Conservation (phyloP, 2,113 vertebrate genomes). For the Excalfactoria chinensis region DNA sequence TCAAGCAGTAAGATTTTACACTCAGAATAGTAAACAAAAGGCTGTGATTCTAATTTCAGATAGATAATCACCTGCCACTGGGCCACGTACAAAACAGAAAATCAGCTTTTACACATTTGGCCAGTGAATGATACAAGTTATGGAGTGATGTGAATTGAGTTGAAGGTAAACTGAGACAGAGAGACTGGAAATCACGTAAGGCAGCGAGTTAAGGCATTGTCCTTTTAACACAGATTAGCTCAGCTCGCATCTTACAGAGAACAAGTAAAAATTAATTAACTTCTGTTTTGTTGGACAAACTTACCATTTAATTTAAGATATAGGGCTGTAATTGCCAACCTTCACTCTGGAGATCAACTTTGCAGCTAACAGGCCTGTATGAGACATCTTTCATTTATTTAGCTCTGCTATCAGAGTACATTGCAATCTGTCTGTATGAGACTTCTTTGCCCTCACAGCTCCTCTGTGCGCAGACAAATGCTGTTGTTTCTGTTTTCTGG, state of each 20-base stretch:
- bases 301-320: neutral
- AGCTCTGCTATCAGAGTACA: neutral
- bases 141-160: neutral
- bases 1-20: neutral
- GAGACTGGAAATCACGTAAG: neutral
- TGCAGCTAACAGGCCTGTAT: neutral
- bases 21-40: neutral
- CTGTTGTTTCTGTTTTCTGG: neutral
- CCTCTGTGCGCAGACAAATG: neutral
- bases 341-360: neutral
- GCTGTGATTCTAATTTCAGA: neutral
- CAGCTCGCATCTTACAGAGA: neutral
- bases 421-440: neutral
- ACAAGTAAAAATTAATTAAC: slow-evolving; percentile 35
- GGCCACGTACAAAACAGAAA: neutral
- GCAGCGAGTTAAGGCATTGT: neutral
- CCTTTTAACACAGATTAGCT: neutral
- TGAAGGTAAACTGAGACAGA: neutral
- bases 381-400: slow-evolving; percentile 7
- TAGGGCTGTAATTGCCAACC: neutral
- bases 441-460: neutral
- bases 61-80: neutral
- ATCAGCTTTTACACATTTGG: neutral
- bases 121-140: neutral
- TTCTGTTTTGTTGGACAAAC: neutral